These are phyloP conservation scores for Fulica atra DNA, from an alignment of 2,113 vertebrate genomes.

Conservation along the genomic window DNA sequence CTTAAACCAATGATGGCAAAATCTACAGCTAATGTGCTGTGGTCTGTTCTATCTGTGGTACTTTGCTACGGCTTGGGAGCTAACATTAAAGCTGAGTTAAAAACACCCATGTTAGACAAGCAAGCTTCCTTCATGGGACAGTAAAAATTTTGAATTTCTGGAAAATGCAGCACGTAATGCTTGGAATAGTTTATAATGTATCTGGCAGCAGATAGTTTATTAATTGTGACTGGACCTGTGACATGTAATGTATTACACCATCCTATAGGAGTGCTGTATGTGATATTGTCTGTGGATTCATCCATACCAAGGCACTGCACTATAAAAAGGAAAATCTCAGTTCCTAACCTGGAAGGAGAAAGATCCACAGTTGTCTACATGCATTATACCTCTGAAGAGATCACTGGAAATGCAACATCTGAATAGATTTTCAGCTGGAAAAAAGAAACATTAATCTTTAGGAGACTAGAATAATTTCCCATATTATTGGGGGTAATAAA, in stretches of 20 bases:
- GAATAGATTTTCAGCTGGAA: not conserved
- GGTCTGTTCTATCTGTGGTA: not conserved
- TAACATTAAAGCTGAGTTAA: not conserved
- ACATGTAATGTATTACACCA: not conserved
- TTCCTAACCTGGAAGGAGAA: not conserved
- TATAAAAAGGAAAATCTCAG: not conserved
- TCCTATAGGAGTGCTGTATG: not conserved
- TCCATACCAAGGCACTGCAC: not conserved
- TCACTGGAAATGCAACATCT: not conserved
- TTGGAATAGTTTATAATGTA: not conserved
- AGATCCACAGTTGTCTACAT: not conserved
- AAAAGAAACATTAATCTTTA: not conserved
- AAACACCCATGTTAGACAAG: not conserved
- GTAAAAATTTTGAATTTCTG: not conserved
- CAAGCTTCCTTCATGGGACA: not conserved
- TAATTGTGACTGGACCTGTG: not conserved
- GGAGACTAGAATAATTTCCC: not conserved
- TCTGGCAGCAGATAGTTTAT: not conserved
- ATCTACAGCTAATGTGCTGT: not conserved
- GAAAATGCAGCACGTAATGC: not conserved
- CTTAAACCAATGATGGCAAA: not conserved
- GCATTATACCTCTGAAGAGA: not conserved
- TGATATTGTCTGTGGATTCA: not conserved
- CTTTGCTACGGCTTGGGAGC: not conserved
- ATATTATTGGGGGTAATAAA: not conserved